A percentile compares a stretch with the other conserved stretches of the same genome.
These are phyloP conservation scores for Bombus breviceps DNA, from an alignment of 1,140 invertebrate species.

Conservation along the genomic window DNA sequence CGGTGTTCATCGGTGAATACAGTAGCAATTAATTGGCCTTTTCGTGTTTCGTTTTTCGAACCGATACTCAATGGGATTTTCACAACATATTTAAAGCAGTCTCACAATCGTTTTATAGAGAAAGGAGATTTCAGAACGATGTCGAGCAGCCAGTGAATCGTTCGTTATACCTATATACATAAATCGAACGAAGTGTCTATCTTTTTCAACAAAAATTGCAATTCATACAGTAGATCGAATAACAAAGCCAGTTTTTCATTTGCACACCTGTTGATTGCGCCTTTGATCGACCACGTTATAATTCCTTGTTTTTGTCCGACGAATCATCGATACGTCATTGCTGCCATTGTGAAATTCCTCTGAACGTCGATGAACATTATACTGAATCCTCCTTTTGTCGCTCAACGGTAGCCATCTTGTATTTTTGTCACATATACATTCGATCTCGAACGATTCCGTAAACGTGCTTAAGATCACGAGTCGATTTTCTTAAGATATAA, in stretches of 20 bases:
- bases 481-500: no score
- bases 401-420: neutral
- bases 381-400: neutral
- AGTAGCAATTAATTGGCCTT: neutral
- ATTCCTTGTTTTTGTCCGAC: slow-evolving; percentile 11
- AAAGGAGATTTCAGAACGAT: neutral
- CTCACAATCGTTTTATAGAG: neutral
- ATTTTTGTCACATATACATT: neutral
- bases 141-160: neutral
- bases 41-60: neutral
- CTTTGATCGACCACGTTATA: slow-evolving; percentile 6
- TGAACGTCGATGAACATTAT: neutral
- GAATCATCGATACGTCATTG: neutral
- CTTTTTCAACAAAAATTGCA: neutral
- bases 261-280: slow-evolving; percentile 58
- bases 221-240: slow-evolving; percentile 27
- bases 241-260: slow-evolving; percentile 46
- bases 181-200: neutral
- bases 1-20: neutral
- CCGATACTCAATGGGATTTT: neutral
- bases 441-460: no score
- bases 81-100: neutral
- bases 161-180: neutral
- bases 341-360: neutral
- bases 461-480: neutral